Conservation (phyloP, 2,113 vertebrate species). For the Miniopterus natalensis region DNA sequence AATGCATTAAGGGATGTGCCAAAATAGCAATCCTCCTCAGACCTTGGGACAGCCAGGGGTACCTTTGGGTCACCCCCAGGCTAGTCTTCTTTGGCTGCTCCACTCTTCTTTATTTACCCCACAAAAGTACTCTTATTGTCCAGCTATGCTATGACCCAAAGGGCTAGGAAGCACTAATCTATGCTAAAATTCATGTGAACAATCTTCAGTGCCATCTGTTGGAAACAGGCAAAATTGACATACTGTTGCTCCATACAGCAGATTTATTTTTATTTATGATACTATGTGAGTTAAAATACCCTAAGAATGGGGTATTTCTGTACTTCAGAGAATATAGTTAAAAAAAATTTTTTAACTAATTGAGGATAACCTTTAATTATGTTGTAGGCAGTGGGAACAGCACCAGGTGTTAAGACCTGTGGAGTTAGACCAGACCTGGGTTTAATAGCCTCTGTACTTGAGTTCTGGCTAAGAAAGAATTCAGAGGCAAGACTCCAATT, state of each 20-base stretch:
- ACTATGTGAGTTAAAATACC: neutral
- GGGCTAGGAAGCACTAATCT: accelerated
- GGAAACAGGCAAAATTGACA: neutral
- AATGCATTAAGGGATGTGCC: neutral
- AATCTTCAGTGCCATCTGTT: slow-evolving; percentile 15
- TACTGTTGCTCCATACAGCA: neutral
- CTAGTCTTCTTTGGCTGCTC: neutral
- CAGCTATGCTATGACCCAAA: neutral
- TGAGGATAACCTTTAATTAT: neutral
- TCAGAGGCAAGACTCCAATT: no score
- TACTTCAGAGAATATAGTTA: slow-evolving; percentile 4
- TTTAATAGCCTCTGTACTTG: no score
- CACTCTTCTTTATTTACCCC: neutral
- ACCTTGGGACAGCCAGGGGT: no score
- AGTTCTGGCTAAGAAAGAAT: no score
- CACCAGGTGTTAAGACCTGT: no score
- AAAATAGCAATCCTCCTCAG: neutral
- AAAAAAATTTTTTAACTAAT: neutral
- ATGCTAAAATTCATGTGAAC: no score
- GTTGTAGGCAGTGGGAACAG: no score
- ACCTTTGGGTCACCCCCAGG: no score
- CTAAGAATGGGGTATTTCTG: neutral
- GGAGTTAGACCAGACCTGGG: no score
- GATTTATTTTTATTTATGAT: neutral
- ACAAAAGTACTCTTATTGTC: neutral